These are phyloP conservation scores for Habrosyne pyritoides DNA, from an alignment of 2,888 invertebrate genomes.

Conservation along the genomic window DNA sequence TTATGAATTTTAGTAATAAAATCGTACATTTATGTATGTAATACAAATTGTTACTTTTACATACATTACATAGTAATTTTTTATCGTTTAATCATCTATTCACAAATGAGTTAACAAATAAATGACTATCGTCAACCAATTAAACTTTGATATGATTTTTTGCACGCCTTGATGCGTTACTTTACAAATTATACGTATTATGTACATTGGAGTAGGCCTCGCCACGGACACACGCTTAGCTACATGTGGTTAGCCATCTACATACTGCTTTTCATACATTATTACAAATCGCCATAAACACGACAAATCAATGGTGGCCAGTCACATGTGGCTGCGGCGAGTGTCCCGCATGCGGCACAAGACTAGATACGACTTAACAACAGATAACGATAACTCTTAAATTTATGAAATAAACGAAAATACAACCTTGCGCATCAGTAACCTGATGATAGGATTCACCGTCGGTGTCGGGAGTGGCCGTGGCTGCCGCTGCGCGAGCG, in stretches of 20 bases:
- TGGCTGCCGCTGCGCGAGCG: slow-evolving; percentile 67
- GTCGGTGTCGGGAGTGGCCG: slow-evolving; percentile 65
- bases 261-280: too few relatives aligned
- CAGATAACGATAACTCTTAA: slow-evolving; percentile 10
- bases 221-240: too few relatives aligned
- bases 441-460: slow-evolving; percentile 78
- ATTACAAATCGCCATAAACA: too few relatives aligned
- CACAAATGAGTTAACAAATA: background rate
- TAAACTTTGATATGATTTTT: slow-evolving; percentile 4
- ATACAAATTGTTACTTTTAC: background rate
- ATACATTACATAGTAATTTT: background rate
- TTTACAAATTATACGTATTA: background rate
- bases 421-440: slow-evolving; percentile 74
- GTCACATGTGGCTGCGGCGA: background rate
- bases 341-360: background rate
- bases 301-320: too few relatives aligned
- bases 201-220: background rate
- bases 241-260: background rate
- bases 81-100: background rate
- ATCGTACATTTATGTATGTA: background rate
- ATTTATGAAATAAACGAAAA: slow-evolving; percentile 33
- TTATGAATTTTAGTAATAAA: slow-evolving; percentile 1
- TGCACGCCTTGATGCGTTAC: background rate
- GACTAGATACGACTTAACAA: background rate
- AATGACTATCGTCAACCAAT: background rate